phyloP scores from a whole-genome alignment of 2,113 vertebrate species.

The Sinocyclocheilus anshuiensis region DNA sequence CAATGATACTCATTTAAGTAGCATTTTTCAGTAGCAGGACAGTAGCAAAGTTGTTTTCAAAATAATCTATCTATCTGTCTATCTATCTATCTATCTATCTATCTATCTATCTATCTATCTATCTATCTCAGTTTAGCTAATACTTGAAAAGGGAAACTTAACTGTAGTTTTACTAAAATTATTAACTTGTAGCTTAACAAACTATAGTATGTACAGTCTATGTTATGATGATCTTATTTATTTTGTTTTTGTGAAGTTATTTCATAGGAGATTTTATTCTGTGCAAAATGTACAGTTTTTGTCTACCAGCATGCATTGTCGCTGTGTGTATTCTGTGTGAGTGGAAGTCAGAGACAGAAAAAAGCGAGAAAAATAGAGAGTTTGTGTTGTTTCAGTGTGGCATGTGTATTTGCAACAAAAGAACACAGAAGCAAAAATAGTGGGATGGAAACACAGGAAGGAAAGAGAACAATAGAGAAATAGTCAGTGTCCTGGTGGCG shows the following conservation, averaged over 20 bases:
- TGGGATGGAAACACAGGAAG: conserved; percentile 6
- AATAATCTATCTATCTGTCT: too few relatives aligned
- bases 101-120: too few relatives aligned
- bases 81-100: too few relatives aligned
- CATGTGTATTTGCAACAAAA: conserved; percentile 4
- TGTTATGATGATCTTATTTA: too few relatives aligned
- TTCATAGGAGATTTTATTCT: too few relatives aligned
- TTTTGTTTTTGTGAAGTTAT: too few relatives aligned
- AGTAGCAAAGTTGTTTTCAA: too few relatives aligned
- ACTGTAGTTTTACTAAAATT: too few relatives aligned
- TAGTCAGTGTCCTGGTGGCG: background rate
- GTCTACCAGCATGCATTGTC: background rate
- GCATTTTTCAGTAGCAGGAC: background rate
- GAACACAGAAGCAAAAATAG: background rate
- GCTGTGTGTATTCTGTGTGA: background rate
- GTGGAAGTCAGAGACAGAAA: background rate
- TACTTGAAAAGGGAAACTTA: too few relatives aligned
- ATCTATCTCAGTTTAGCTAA: too few relatives aligned
- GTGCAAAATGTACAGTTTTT: background rate
- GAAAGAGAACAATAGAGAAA: background rate
- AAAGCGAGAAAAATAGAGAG: background rate
- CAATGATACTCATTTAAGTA: background rate
- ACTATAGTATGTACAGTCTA: too few relatives aligned
- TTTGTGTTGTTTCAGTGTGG: conserved; percentile 3
- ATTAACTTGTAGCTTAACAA: too few relatives aligned